Percentiles rank a stretch among this genome's conserved stretches.
These are phyloP conservation scores for Polyommatus icarus DNA, from an alignment of 2,888 invertebrate species.

Conservation along the genomic window DNA sequence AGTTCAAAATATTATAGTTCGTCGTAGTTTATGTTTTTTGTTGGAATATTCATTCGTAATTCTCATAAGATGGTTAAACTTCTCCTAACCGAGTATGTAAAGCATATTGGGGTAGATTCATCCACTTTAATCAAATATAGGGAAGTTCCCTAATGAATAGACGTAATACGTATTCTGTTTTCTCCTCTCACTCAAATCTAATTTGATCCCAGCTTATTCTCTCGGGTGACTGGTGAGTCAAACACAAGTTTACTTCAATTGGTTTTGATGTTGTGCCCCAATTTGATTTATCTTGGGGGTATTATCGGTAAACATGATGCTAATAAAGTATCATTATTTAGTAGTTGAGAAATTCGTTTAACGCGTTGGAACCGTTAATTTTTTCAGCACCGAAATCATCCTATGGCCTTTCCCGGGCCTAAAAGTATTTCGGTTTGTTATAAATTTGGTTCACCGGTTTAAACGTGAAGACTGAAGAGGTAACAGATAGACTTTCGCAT, in stretches of 20 bases:
- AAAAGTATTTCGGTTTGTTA: no score
- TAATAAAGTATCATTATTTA: no score
- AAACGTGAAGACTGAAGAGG: no score
- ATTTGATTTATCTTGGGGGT: background rate
- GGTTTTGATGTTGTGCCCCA: conserved; percentile 1
- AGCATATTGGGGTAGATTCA: conserved; percentile 7
- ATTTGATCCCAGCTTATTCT: conserved; percentile 13
- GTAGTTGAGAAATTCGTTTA: no score
- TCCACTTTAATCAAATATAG: conserved; percentile 2
- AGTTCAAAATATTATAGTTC: no score
- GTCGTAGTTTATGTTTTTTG: no score
- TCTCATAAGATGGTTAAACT: background rate
- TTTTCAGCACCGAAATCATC: no score
- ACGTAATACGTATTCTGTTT: background rate
- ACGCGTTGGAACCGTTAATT: no score
- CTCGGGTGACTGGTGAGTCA: conserved; percentile 3
- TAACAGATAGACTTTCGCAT: no score
- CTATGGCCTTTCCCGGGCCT: no score
- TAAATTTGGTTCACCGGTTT: no score
- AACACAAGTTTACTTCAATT: conserved; percentile 14
- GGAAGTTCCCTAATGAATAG: conserved; percentile 3
- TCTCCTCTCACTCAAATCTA: background rate
- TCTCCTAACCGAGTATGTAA: background rate
- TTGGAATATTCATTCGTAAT: background rate
- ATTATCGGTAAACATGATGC: background rate